Percentiles rank a stretch among this genome's conserved stretches.
phyloP scores from a whole-genome alignment of 2,888 invertebrate genomes.

The Caenorhabditis sinica region DNA sequence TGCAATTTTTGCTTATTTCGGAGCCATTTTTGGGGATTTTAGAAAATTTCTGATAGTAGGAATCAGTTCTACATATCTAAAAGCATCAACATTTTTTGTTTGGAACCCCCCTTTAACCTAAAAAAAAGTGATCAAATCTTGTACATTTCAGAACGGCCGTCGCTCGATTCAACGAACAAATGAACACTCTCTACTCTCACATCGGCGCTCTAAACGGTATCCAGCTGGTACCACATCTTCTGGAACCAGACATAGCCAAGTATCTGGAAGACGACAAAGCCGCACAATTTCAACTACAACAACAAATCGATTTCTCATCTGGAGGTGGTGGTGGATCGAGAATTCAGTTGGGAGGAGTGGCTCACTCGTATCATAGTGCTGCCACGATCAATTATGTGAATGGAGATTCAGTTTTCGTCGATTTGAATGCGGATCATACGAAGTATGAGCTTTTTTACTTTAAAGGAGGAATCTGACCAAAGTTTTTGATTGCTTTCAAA shows the following conservation, averaged over 20 bases:
- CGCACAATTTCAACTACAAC: constrained; percentile 36
- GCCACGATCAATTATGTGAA: constrained; percentile 69
- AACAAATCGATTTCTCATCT: constrained; percentile 67
- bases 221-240: constrained; percentile 81
- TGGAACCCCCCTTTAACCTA: too few species aligned
- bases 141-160: constrained; percentile 76
- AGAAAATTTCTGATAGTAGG: too few species aligned
- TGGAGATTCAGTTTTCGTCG: constrained; percentile 74
- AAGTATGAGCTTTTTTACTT: constrained; percentile 55
- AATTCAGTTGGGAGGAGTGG: constrained; percentile 57
- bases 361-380: constrained; percentile 61
- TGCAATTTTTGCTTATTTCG: too few species aligned
- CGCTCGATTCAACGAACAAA: constrained; percentile 83
- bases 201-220: constrained; percentile 79
- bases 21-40: too few species aligned
- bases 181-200: constrained; percentile 79
- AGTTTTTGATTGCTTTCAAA: too few species aligned
- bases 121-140: too few species aligned
- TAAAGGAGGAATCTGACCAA: too few species aligned
- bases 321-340: constrained; percentile 41
- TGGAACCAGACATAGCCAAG: constrained; percentile 80
- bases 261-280: constrained; percentile 70
- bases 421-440: constrained; percentile 72
- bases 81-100: too few species aligned
- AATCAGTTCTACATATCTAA: too few species aligned